Base-by-base conservation (phyloP, 2,113 vertebrate genomes). In the Azemiops feae region DNA sequence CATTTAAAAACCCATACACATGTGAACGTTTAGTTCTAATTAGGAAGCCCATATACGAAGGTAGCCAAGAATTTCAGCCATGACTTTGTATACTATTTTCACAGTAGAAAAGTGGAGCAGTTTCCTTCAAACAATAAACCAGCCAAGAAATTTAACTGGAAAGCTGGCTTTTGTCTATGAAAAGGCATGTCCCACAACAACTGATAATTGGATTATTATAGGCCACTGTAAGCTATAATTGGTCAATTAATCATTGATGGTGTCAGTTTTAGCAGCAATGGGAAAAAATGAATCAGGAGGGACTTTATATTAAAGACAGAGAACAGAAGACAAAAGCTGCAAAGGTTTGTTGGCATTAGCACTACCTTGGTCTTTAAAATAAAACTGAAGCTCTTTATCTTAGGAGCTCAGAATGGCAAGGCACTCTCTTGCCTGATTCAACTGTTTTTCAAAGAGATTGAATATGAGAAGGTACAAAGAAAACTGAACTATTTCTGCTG, bases 61-160 rank as follows among this genome's bases (percentile, higher is more conserved):
- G 10, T 89, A 52, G 81, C 81, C 55, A 87, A 90, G 54, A 85
- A 90, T 90, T 90, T 90, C 74, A 89, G 54, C 45, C n/a, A 90
- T 25, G 7, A 43, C 20, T 90, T 34, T 90, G 60, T 60, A n/a
- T 60, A n/a, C 27, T 92, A 39, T 92, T 89, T 92, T 60, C 74
- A 74, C 43, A 86, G n/a, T 60, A 47, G 74, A 85, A 86, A 30
- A 93, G 74, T 54, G 34, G 69, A 54, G 10, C 47, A 55, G 43
- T 85, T 85, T 58, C 74, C 85, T 60, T 34, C n/a, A 39, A 39
- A 81, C 43, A n/a, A 90, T 93, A 93, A 90, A 60, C 92, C 45
- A 90, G n/a, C 45, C 69, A 90, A 90, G 27, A 16, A n/a, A 86
- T 45, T 86, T 54, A 93, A 93, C 54, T 81, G 34, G 30, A 81